These are phyloP conservation scores for Aix galericulata DNA, from an alignment of 2,113 vertebrate genomes.

Conservation along the genomic window DNA sequence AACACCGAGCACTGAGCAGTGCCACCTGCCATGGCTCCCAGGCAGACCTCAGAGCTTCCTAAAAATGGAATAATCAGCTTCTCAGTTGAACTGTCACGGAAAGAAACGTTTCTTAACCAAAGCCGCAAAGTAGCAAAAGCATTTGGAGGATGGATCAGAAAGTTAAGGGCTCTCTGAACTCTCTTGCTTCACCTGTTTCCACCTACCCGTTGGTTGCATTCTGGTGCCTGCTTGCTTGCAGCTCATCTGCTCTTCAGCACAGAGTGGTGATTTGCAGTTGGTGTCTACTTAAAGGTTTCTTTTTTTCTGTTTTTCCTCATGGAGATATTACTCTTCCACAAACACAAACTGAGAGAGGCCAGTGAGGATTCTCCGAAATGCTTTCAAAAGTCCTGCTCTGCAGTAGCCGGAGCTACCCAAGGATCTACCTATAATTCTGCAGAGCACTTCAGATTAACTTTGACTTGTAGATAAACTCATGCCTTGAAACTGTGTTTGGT, in stretches of 20 bases:
- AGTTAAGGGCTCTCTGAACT: background rate
- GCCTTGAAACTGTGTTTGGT: background rate
- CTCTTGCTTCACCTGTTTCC: background rate
- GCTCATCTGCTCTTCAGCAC: background rate
- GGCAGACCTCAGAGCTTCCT: background rate
- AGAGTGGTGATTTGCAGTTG: background rate
- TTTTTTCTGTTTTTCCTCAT: background rate
- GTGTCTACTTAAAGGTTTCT: background rate
- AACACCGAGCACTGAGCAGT: background rate
- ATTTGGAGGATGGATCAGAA: background rate
- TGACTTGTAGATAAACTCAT: background rate
- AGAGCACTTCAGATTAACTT: background rate
- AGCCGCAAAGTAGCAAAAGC: background rate
- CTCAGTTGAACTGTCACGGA: accelerated
- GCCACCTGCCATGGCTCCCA: background rate
- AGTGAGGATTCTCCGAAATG: background rate
- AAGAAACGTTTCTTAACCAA: background rate
- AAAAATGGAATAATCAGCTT: background rate
- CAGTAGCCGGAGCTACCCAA: background rate
- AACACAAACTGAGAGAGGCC: background rate
- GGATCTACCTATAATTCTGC: background rate
- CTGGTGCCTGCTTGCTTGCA: background rate
- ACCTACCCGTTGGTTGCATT: background rate
- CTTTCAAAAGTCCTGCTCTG: background rate
- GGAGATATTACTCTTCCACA: background rate